A percentile compares a stretch with the other conserved stretches of the same genome.
Conservation (phyloP, 2,797 vertebrate genomes). For the Pterois miles region DNA sequence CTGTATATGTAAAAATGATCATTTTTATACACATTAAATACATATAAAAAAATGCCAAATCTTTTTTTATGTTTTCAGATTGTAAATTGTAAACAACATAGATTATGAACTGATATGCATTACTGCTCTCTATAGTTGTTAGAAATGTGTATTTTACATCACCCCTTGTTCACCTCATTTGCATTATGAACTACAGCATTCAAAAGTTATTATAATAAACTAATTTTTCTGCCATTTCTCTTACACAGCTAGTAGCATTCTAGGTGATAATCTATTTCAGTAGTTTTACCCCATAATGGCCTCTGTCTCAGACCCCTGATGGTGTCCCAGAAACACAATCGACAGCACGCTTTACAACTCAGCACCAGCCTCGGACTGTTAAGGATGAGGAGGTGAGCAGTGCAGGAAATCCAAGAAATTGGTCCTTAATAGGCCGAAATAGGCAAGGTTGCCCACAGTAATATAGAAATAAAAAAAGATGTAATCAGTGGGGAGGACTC, state of each 20-base stretch:
- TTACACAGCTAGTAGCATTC: not conserved
- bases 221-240: not conserved
- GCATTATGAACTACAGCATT: not conserved
- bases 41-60: not conserved
- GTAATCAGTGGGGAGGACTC: conserved; percentile 27
- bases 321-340: conserved; percentile 19
- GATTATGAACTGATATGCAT: not conserved
- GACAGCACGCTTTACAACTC: not conserved
- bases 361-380: conserved; percentile 1
- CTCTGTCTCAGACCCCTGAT: not conserved
- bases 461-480: conserved; percentile 24
- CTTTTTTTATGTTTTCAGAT: not conserved
- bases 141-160: not conserved
- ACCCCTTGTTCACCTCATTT: not conserved
- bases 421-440: conserved; percentile 18
- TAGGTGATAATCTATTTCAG: conserved; percentile 13
- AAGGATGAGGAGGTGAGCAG: not conserved
- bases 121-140: not conserved
- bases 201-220: not conserved
- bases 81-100: not conserved
- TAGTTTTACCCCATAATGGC: conserved; percentile 3
- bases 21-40: not conserved
- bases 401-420: conserved; percentile 33
- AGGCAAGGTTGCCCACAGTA: not conserved
- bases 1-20: not conserved